These are phyloP conservation scores for Chloroceryle aenea DNA, from an alignment of 2,113 vertebrate species.

Conservation along the genomic window DNA sequence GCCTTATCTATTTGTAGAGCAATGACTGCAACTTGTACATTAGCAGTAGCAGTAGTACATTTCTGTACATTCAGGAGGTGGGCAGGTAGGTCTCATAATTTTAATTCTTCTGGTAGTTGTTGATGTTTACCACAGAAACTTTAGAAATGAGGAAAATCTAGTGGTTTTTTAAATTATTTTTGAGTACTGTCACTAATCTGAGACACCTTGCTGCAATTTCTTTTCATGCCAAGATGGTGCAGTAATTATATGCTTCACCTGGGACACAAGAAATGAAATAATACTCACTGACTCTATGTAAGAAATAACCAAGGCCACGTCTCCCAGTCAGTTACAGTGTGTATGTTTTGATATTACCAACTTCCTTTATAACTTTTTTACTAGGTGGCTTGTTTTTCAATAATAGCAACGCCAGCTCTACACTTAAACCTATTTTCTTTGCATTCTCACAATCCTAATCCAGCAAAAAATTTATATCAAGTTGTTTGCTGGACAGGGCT, in stretches of 20 bases:
- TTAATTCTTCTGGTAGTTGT: background rate
- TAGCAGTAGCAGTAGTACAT: background rate
- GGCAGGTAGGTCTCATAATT: background rate
- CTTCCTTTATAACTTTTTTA: background rate
- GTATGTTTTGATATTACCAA: background rate
- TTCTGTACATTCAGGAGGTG: fast-evolving
- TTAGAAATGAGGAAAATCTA: background rate
- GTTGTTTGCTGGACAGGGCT: background rate
- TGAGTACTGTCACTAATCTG: background rate
- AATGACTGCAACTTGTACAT: background rate
- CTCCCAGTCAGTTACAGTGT: background rate
- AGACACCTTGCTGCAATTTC: background rate
- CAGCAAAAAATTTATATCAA: background rate
- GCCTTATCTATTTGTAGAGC: background rate
- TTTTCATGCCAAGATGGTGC: background rate
- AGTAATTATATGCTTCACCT: background rate
- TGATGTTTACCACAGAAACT: background rate
- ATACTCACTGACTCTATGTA: background rate
- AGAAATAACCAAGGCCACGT: background rate
- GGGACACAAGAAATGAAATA: background rate
- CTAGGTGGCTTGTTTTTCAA: background rate
- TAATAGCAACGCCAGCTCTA: background rate
- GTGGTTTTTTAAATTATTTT: background rate
- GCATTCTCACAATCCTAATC: background rate
- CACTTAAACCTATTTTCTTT: background rate